phyloP scores from a whole-genome alignment of 2,888 invertebrate genomes.

The Notocelia uddmanniana region DNA sequence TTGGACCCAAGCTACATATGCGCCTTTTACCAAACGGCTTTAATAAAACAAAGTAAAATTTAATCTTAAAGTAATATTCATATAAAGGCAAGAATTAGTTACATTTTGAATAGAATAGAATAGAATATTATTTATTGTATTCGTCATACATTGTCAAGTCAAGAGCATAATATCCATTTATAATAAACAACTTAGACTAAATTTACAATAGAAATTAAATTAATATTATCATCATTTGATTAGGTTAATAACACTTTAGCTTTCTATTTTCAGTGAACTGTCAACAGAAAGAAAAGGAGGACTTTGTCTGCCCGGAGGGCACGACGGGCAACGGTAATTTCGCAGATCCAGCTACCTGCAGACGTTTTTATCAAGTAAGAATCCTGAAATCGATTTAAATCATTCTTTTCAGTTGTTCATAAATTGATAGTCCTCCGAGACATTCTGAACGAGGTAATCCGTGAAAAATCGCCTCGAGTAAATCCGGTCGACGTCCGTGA shows the following conservation, averaged over 20 bases:
- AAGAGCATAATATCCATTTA: no score
- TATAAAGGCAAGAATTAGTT: no score
- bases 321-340: slow-evolving; percentile 93
- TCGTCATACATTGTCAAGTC: no score
- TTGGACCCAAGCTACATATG: not conserved
- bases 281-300: slow-evolving; percentile 86
- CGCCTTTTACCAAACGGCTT: no score
- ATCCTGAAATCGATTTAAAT: slow-evolving; percentile 40
- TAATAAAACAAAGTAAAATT: no score
- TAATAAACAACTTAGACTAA: no score
- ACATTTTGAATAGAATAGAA: no score
- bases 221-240: no score
- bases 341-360: slow-evolving; percentile 95
- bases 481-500: slow-evolving; percentile 5
- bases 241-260: not conserved
- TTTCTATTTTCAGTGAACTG: slow-evolving; percentile 67
- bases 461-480: slow-evolving; percentile 31
- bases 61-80: not conserved
- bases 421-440: slow-evolving; percentile 32
- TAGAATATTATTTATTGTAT: no score
- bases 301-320: slow-evolving; percentile 92
- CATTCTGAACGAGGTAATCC: slow-evolving; percentile 20
- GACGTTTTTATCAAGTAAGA: slow-evolving; percentile 94
- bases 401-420: slow-evolving; percentile 14
- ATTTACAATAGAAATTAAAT: no score